These are phyloP conservation scores for Coptodon rendalli DNA, from an alignment of 2,113 vertebrate genomes.

Conservation along the genomic window DNA sequence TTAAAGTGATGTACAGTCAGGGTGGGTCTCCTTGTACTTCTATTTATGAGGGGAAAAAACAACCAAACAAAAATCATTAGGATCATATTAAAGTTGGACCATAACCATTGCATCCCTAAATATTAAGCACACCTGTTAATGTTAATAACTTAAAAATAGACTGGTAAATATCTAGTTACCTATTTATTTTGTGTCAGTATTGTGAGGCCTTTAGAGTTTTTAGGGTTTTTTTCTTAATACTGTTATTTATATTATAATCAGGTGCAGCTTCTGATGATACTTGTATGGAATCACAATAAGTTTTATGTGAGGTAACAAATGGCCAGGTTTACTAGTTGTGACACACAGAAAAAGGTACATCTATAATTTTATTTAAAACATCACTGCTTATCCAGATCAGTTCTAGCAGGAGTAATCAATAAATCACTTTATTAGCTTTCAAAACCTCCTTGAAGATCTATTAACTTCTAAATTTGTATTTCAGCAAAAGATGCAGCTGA, in stretches of 20 bases:
- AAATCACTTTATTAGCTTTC: not conserved
- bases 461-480: not conserved
- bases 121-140: not conserved
- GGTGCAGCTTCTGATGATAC: not conserved
- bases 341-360: not conserved
- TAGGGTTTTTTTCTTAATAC: not conserved
- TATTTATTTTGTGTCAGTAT: not conserved
- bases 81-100: not conserved
- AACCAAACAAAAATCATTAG: not conserved
- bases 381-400: not conserved
- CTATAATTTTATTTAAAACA: not conserved
- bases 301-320: not conserved
- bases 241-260: not conserved
- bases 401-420: not conserved
- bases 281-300: not conserved
- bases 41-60: not conserved
- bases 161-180: not conserved
- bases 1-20: not conserved
- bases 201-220: not conserved
- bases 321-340: not conserved
- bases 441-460: not conserved
- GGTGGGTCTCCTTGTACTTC: not conserved
- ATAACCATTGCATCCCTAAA: not conserved
- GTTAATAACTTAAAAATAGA: not conserved
- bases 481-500: slow-evolving; percentile 85